Conservation (phyloP, 2,113 vertebrate species). For the Pterocles orientalis region DNA sequence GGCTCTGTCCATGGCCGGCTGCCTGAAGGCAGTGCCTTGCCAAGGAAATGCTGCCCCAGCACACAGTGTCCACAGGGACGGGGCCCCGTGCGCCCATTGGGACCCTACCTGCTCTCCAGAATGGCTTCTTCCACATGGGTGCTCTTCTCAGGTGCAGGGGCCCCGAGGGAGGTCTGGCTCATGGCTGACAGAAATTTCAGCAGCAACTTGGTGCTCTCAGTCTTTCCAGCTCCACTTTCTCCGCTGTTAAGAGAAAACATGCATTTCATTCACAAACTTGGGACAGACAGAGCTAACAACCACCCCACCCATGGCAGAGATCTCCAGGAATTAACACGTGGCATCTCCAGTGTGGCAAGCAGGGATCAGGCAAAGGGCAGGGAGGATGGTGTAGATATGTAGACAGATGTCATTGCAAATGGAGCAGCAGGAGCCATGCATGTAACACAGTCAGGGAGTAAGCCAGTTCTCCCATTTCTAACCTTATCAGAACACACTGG, state of each 20-base stretch:
- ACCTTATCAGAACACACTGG: slow-evolving; percentile 96
- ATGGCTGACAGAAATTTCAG: slow-evolving; percentile 90
- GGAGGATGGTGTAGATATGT: background rate
- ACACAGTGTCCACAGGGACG: rapidly evolving
- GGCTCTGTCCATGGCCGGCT: rapidly evolving
- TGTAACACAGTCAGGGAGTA: background rate
- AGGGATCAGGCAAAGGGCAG: background rate
- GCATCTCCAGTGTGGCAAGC: background rate
- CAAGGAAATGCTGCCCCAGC: background rate
- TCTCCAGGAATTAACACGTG: background rate
- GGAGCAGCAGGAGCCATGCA: background rate
- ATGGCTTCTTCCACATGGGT: slow-evolving; percentile 88
- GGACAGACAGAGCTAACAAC: background rate
- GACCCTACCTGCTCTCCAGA: slow-evolving; percentile 87
- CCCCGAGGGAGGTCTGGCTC: slow-evolving; percentile 84
- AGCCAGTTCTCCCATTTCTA: background rate
- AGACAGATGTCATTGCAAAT: background rate
- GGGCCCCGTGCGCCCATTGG: too few relatives aligned
- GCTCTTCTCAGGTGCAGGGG: slow-evolving; percentile 77
- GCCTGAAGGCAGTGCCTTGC: background rate
- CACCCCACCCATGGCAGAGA: rapidly evolving
- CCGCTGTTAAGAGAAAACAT: slow-evolving; percentile 73
- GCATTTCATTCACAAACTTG: background rate
- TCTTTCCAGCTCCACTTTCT: slow-evolving; percentile 93
- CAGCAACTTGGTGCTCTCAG: slow-evolving; percentile 90